These are phyloP conservation scores for Emys orbicularis DNA, from an alignment of 2,797 vertebrate genomes.

Conservation along the genomic window DNA sequence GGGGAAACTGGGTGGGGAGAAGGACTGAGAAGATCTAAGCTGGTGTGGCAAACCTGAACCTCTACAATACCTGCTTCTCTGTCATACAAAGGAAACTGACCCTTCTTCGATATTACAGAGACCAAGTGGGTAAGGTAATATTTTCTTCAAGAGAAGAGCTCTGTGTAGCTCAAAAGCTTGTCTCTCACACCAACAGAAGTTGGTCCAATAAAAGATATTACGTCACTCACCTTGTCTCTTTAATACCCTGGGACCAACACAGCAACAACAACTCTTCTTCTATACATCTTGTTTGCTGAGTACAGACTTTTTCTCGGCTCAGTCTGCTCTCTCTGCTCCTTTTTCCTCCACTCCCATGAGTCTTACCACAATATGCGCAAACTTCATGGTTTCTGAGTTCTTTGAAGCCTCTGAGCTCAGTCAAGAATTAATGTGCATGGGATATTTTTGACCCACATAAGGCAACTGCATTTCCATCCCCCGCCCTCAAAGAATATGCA, in stretches of 20 bases:
- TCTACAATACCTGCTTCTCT: slow-evolving; percentile 35
- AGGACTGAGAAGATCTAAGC: slow-evolving; percentile 56
- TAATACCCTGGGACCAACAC: no score
- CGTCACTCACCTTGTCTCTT: no score
- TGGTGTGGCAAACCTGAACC: slow-evolving; percentile 44
- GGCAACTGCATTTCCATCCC: background rate
- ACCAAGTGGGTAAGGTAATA: no score
- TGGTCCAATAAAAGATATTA: no score
- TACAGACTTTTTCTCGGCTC: background rate
- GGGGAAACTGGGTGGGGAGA: slow-evolving; percentile 27
- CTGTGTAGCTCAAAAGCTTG: no score
- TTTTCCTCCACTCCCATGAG: background rate
- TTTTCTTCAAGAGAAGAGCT: no score
- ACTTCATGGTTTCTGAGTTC: background rate
- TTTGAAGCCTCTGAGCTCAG: background rate
- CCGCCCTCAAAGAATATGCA: background rate
- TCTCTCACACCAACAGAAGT: no score
- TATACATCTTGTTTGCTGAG: background rate
- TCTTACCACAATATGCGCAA: background rate
- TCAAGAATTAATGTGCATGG: background rate
- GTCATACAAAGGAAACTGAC: slow-evolving; percentile 38
- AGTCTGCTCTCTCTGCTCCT: background rate
- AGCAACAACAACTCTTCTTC: background rate
- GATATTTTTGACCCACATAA: background rate
- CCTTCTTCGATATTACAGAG: background rate